Conservation (phyloP, 2,797 vertebrate species). For the Coregonus suidteri region DNA sequence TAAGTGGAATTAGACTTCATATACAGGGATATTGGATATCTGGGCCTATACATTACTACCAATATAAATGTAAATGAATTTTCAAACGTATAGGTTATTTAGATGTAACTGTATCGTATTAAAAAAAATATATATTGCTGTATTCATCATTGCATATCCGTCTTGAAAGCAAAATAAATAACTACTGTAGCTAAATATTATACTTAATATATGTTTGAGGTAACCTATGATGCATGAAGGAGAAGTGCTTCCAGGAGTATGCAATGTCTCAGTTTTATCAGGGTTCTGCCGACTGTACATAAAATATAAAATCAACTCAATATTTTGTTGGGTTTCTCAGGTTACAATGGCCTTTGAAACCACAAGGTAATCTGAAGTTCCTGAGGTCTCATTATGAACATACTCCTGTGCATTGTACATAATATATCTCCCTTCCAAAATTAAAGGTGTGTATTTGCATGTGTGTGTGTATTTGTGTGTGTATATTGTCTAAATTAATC, state of each 20-base stretch:
- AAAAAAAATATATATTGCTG: background rate
- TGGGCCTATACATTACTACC: constrained; percentile 56
- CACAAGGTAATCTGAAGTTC: constrained; percentile 69
- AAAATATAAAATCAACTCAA: constrained; percentile 56
- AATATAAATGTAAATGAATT: constrained; percentile 67
- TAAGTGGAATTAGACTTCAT: constrained; percentile 66
- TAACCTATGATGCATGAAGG: constrained; percentile 23
- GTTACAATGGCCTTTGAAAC: constrained; percentile 63
- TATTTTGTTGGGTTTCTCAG: constrained; percentile 59
- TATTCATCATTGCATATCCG: constrained; percentile 6
- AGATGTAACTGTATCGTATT: constrained; percentile 35
- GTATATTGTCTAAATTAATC: too few relatives aligned
- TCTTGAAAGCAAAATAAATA: constrained; percentile 35
- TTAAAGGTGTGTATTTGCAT: background rate
- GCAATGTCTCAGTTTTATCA: too few relatives aligned
- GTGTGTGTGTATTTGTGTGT: too few relatives aligned
- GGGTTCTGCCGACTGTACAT: constrained; percentile 5
- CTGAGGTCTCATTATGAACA: constrained; percentile 58
- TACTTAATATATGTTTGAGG: constrained; percentile 37
- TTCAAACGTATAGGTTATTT: constrained; percentile 50
- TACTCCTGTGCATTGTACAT: constrained; percentile 46
- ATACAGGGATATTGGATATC: constrained; percentile 68
- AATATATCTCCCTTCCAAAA: constrained; percentile 8
- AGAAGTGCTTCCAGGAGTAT: too few relatives aligned
- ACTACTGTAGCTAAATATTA: constrained; percentile 29